phyloP scores from a whole-genome alignment of 2,113 vertebrate genomes.

The Oncorhynchus keta region DNA sequence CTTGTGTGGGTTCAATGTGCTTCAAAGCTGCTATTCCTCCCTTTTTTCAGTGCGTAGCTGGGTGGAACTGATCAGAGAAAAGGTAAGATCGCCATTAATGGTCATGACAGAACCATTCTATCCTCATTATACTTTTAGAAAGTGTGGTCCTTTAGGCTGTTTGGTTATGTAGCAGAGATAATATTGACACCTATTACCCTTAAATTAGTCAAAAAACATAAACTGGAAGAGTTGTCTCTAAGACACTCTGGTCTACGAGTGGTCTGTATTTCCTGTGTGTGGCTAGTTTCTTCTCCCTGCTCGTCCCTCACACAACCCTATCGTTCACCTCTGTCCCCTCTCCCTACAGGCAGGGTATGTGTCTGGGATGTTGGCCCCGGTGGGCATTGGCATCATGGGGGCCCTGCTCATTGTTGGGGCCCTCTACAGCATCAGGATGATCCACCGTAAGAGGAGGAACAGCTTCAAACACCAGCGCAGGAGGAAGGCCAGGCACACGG shows the following conservation, averaged over 20 bases:
- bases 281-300: not conserved
- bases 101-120: no score
- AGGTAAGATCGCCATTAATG: constrained; percentile 75
- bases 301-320: no score
- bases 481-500: constrained; percentile 83
- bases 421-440: constrained; percentile 92
- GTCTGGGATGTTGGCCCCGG: constrained; percentile 95
- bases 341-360: constrained; percentile 87
- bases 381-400: constrained; percentile 90
- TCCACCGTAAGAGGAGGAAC: constrained; percentile 85
- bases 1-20: constrained; percentile 3
- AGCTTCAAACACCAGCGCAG: constrained; percentile 93
- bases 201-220: no score
- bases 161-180: no score
- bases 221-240: no score
- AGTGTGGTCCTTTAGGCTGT: no score
- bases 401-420: constrained; percentile 92
- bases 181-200: no score
- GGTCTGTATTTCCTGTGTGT: no score
- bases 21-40: constrained; percentile 40
- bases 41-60: constrained; percentile 91
- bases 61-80: constrained; percentile 96
- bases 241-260: no score
- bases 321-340: not conserved
- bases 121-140: no score